These are phyloP conservation scores for Actinia tenebrosa DNA, from an alignment of 64 coral and sea anemone species.

Conservation along the genomic window DNA sequence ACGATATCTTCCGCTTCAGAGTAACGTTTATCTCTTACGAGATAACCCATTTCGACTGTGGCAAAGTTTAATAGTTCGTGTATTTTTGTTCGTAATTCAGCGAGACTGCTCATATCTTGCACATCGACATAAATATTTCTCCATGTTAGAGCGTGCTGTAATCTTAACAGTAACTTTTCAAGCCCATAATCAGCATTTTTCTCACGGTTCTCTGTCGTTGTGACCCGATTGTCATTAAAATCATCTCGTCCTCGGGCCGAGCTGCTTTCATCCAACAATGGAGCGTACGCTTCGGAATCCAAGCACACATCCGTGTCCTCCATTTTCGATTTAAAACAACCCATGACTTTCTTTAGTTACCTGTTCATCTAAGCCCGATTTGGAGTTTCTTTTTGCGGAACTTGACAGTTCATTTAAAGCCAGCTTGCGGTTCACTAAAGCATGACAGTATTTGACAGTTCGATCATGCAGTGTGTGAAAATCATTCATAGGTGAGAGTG, in stretches of 20 bases:
- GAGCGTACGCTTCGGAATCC: background rate
- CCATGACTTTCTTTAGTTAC: background rate
- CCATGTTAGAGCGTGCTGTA: slow-evolving; percentile 55
- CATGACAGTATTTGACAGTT: background rate
- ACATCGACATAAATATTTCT: slow-evolving; percentile 15
- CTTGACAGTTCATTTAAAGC: background rate
- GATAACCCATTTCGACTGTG: slow-evolving; percentile 56
- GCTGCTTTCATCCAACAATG: background rate
- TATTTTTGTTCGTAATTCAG: slow-evolving; percentile 46
- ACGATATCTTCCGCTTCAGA: slow-evolving; percentile 72
- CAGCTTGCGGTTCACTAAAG: background rate
- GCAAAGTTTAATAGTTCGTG: slow-evolving; percentile 45
- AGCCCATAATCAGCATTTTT: slow-evolving; percentile 2
- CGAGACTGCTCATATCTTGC: slow-evolving; percentile 16
- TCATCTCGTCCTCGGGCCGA: background rate
- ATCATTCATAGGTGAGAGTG: background rate
- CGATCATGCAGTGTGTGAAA: background rate
- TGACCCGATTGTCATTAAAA: background rate
- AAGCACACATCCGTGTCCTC: background rate
- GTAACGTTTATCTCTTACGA: slow-evolving; percentile 25
- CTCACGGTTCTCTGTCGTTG: background rate
- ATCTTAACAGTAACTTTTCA: slow-evolving; percentile 59
- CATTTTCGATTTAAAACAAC: background rate
- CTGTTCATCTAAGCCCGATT: background rate
- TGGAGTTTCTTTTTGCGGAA: too few species aligned